Evolutionary conservation across 2,113 vertebrate species (phyloP), one percentile per base, ranked within the genome.

Genomic region (Notarius quadriscutis): DNA sequence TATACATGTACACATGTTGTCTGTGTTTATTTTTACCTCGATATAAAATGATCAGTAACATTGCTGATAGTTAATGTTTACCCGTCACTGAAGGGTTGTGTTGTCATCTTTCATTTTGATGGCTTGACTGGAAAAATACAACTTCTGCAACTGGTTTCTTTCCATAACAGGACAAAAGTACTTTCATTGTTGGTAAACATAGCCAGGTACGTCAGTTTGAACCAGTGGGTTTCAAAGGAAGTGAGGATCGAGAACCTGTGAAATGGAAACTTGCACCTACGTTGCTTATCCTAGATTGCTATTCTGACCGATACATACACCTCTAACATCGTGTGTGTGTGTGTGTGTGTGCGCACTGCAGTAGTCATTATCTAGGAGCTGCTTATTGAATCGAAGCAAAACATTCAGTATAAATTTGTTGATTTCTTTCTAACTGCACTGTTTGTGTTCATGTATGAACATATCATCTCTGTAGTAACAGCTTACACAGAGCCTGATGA

Each of bases 121-220:
- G 4, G 9, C 48, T n/a, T 84, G 48, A 41, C 81, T 55, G 86
- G 58, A 84, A 87, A 72, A 2, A 1, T 74, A 41, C 27, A 25
- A 57, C 30, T 15, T 55, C 63, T 78, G 53, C 60, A 55, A 78
- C 30, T 63, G 41, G 41, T 81, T 85, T 60, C 51, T 83, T 75
- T 83, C 71, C 41, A 63, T 57, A 81, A 80, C 57, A 22, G 17
- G 65, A 69, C 65, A 82, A 85, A 81, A 41, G 20, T 41, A 87
- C 83, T 85, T 85, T 87, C 50, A 86, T 30, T 89, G 89, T 89
- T 89, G 86, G 53, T 83, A 86, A 89, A 89, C 83, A 83, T 4
- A 67, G 50, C 8, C 72, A 57, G 27, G 14, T 77, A 20, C 5
- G 25, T 85, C 48, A 67, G 1, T 83, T 51, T 25, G 7, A 22